Conservation (phyloP, 2,113 vertebrate species). For the Embiotoca jacksoni region DNA sequence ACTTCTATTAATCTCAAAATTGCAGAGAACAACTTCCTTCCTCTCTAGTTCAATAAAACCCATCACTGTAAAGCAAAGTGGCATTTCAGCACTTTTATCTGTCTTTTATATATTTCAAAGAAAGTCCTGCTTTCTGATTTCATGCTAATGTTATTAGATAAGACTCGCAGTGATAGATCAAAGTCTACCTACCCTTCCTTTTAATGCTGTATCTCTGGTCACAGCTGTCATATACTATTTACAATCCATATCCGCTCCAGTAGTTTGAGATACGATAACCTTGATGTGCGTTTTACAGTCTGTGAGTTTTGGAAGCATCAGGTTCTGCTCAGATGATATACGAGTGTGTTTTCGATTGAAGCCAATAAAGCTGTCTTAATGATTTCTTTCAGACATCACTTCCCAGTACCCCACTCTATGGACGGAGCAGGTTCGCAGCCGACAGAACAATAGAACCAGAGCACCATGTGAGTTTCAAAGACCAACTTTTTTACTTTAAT, state of each 20-base stretch:
- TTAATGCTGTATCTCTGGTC: conserved; percentile 26
- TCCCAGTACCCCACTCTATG: conserved; percentile 95
- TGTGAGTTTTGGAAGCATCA: conserved; percentile 62
- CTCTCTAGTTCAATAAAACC: not conserved
- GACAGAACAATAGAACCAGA: conserved; percentile 95
- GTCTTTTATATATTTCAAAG: not conserved
- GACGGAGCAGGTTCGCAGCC: conserved; percentile 96
- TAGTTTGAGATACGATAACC: conserved; percentile 55
- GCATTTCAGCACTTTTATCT: conserved; percentile 4
- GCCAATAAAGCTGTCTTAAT: conserved; percentile 55
- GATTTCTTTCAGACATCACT: conserved; percentile 87
- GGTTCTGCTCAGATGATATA: conserved; percentile 49
- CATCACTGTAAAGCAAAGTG: not conserved
- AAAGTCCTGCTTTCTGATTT: conserved; percentile 14
- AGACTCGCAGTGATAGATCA: conserved; percentile 11
- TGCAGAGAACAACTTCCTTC: too few relatives aligned
- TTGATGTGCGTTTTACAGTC: conserved; percentile 56
- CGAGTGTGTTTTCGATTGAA: conserved; percentile 53
- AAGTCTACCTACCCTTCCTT: conserved; percentile 6
- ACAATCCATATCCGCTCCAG: conserved; percentile 20
- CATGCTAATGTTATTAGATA: conserved; percentile 17
- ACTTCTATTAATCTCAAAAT: too few relatives aligned
- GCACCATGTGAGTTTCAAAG: conserved; percentile 88
- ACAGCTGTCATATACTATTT: conserved; percentile 44
- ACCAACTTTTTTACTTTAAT: conserved; percentile 43